Percentiles rank a stretch among this genome's conserved stretches.
Evolutionary conservation across 2,888 invertebrate genomes (phyloP).

Genomic region (Meteorus colon): DNA sequence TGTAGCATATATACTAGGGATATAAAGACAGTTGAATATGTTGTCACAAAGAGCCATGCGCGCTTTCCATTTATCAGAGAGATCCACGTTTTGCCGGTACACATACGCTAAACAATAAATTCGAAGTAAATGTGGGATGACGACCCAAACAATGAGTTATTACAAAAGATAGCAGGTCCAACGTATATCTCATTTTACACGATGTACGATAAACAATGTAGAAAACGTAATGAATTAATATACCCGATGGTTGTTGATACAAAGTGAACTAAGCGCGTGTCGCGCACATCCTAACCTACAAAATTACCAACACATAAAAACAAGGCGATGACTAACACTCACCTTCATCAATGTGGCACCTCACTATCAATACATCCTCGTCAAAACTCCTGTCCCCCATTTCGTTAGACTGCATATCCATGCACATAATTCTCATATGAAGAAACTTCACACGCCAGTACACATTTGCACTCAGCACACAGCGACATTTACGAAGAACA

Average conservation of each 20-base stretch:
- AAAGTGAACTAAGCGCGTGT: neutral
- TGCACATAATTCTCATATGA: conserved; percentile 69
- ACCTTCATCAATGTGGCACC: conserved; percentile 67
- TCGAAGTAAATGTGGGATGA: neutral
- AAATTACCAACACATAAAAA: neutral
- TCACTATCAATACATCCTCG: conserved; percentile 70
- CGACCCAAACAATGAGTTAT: too few species aligned
- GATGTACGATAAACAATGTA: too few species aligned
- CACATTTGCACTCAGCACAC: conserved; percentile 46
- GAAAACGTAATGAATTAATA: too few species aligned
- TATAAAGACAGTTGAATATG: neutral
- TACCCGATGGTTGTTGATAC: neutral
- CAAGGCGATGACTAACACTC: conserved; percentile 42
- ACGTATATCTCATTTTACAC: too few species aligned
- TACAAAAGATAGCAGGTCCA: too few species aligned
- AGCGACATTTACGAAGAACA: conserved; percentile 63
- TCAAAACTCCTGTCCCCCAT: conserved; percentile 69
- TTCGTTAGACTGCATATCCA: conserved; percentile 70
- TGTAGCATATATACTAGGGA: neutral
- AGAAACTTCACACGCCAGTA: conserved; percentile 57
- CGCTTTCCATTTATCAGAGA: neutral
- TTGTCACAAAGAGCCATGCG: conserved; percentile 16
- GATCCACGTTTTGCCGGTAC: conserved; percentile 37
- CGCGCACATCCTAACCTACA: conserved; percentile 26
- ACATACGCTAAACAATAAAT: conserved; percentile 14